Evolutionary conservation across 2,888 invertebrate genomes (phyloP).

Genomic region (Sminthurides aquaticus): DNA sequence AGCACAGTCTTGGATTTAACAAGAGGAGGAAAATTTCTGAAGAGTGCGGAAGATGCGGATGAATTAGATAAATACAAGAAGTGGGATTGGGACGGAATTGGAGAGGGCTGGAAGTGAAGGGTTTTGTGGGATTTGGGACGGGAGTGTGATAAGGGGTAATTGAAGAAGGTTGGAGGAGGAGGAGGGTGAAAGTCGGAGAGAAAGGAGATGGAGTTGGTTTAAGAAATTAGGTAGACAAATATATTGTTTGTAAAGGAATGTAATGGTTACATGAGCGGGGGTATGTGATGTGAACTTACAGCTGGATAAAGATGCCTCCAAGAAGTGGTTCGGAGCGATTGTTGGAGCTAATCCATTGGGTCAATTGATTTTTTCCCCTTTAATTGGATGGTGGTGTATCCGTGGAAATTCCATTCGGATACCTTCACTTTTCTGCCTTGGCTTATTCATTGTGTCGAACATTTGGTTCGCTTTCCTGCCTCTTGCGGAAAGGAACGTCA

Average conservation of each 20-base stretch:
- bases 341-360: constrained; percentile 81
- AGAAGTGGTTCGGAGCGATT: constrained; percentile 73
- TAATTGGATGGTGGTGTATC: constrained; percentile 79
- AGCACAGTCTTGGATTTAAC: too few relatives aligned
- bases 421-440: constrained; percentile 63
- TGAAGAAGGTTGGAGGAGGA: background rate
- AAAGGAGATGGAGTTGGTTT: background rate
- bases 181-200: background rate
- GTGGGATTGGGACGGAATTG: too few relatives aligned
- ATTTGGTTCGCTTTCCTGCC: constrained; percentile 68
- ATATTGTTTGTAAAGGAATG: background rate
- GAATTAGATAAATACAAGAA: too few relatives aligned
- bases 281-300: constrained; percentile 48
- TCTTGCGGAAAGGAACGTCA: constrained; percentile 56
- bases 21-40: too few relatives aligned
- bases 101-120: too few relatives aligned
- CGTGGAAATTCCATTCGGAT: constrained; percentile 62
- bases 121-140: too few relatives aligned
- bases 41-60: too few relatives aligned
- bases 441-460: constrained; percentile 65
- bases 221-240: background rate
- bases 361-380: constrained; percentile 76
- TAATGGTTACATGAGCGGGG: background rate
- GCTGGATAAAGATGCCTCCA: constrained; percentile 70
- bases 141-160: background rate